These are phyloP conservation scores for Phrynosoma platyrhinos DNA, from an alignment of 2,113 vertebrate species.

Conservation along the genomic window DNA sequence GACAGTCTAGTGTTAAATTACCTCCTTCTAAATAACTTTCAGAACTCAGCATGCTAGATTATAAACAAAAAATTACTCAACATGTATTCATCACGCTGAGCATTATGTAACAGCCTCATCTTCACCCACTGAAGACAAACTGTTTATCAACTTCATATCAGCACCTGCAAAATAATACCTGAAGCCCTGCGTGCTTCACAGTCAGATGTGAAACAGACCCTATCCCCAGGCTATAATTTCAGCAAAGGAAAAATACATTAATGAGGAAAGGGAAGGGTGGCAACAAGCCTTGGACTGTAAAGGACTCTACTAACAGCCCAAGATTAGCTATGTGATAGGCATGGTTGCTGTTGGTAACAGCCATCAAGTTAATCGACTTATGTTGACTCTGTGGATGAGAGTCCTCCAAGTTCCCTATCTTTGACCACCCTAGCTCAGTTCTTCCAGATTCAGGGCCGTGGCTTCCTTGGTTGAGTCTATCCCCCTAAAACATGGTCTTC, in stretches of 20 bases:
- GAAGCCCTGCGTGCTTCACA: not conserved
- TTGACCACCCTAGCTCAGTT: too few relatives aligned
- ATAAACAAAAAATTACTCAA: not conserved
- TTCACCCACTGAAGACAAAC: not conserved
- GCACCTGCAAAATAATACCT: not conserved
- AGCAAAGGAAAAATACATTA: not conserved
- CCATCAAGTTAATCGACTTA: too few relatives aligned
- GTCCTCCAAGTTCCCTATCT: too few relatives aligned
- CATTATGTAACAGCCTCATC: not conserved
- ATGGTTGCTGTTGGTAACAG: too few relatives aligned
- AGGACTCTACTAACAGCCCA: too few relatives aligned
- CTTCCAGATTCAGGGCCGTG: too few relatives aligned
- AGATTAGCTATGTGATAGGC: not conserved
- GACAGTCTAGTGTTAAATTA: too few relatives aligned
- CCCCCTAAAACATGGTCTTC: too few relatives aligned
- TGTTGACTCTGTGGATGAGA: too few relatives aligned
- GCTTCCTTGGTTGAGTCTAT: too few relatives aligned
- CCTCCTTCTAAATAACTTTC: not conserved
- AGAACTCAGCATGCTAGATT: not conserved
- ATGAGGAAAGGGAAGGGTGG: not conserved
- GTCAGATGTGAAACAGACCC: not conserved
- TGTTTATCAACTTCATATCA: not conserved
- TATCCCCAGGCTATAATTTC: not conserved
- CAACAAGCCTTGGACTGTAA: not conserved
- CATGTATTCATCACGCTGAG: too few relatives aligned